A percentile compares a stretch with the other conserved stretches of the same genome.
These are phyloP conservation scores for Ichneumon xanthorius DNA, from an alignment of 2,888 invertebrate genomes.

Conservation along the genomic window DNA sequence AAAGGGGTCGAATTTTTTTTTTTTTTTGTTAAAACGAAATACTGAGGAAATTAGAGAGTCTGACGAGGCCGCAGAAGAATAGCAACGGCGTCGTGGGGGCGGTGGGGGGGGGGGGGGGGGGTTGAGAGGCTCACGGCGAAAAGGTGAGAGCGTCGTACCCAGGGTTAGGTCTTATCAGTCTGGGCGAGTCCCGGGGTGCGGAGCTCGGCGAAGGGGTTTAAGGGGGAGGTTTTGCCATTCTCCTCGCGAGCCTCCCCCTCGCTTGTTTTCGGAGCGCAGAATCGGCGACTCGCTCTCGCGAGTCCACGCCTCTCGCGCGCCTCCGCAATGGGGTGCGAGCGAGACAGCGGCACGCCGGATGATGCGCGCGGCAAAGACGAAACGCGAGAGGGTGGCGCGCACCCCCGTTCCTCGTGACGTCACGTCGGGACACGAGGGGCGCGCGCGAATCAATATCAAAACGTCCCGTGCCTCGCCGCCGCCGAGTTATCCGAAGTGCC, in stretches of 20 bases:
- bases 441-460: slow-evolving; percentile 64
- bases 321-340: slow-evolving; percentile 59
- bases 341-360: slow-evolving; percentile 24
- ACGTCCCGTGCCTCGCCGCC: slow-evolving; percentile 75
- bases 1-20: neutral
- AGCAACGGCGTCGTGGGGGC: neutral
- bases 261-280: slow-evolving; percentile 75
- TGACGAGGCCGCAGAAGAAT: slow-evolving; percentile 12
- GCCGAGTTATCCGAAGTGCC: slow-evolving; percentile 74
- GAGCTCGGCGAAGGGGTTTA: slow-evolving; percentile 25
- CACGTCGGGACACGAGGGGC: slow-evolving; percentile 53
- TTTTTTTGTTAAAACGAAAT: neutral
- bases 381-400: slow-evolving; percentile 60
- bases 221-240: slow-evolving; percentile 29
- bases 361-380: slow-evolving; percentile 49
- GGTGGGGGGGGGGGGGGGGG: neutral
- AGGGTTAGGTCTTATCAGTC: slow-evolving; percentile 56
- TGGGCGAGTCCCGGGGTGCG: slow-evolving; percentile 53
- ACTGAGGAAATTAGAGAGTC: slow-evolving; percentile 1
- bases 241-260: slow-evolving; percentile 31
- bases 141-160: slow-evolving; percentile 30
- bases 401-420: slow-evolving; percentile 65
- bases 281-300: slow-evolving; percentile 71
- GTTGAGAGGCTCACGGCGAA: neutral
- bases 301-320: slow-evolving; percentile 80